Conservation (phyloP, 2,888 invertebrate species). For the Romanomermis culicivorax region DNA sequence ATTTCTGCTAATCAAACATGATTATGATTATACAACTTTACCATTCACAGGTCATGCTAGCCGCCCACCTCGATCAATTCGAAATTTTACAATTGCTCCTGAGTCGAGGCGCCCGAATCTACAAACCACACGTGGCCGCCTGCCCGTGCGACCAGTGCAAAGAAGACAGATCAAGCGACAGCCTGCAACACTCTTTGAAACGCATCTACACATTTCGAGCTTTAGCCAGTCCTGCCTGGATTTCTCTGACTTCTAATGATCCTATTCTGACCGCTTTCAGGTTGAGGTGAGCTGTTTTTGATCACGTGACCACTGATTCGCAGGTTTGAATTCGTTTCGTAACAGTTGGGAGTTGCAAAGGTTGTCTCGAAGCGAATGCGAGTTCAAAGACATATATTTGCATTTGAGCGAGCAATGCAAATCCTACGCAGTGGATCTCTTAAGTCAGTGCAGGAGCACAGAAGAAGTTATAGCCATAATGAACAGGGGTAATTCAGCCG, state of each 20-base stretch:
- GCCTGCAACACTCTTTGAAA: conserved; percentile 35
- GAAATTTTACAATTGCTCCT: conserved; percentile 38
- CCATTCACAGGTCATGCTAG: no score
- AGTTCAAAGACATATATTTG: conserved; percentile 36
- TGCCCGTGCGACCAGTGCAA: conserved; percentile 34
- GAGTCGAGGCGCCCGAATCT: conserved; percentile 31
- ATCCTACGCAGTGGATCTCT: conserved; percentile 36
- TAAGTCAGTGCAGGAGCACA: conserved; percentile 37
- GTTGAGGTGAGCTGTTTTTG: conserved; percentile 17
- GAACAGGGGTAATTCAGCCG: conserved; percentile 30
- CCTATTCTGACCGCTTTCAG: conserved; percentile 37
- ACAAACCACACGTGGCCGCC: conserved; percentile 32
- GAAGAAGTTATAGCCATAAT: conserved; percentile 38
- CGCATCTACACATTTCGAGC: conserved; percentile 37
- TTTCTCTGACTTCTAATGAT: conserved; percentile 35
- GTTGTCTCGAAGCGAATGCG: conserved; percentile 34
- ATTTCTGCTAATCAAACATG: no score
- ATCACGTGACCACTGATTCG: no score
- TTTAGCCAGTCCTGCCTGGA: conserved; percentile 38
- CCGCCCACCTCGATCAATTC: conserved; percentile 38
- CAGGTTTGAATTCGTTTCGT: conserved; percentile 29
- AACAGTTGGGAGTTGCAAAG: conserved; percentile 35
- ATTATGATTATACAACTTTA: no score
- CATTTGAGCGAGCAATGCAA: conserved; percentile 36
- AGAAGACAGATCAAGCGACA: conserved; percentile 31